Evolutionary conservation across 2,888 invertebrate species (phyloP).

Genomic region (Adelphocoris suturalis): DNA sequence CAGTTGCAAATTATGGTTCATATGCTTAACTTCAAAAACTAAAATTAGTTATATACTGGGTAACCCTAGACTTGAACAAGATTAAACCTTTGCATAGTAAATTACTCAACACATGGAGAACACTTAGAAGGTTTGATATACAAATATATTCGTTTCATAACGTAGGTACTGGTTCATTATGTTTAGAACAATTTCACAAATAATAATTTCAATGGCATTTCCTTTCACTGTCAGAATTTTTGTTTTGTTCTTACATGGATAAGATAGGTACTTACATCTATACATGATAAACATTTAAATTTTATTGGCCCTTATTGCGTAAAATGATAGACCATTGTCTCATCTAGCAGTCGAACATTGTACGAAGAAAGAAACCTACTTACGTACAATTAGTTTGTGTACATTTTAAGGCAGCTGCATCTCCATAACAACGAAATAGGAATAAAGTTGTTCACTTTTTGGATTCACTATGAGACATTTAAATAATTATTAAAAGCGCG

Average conservation of each 20-base stretch:
- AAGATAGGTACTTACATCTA: not conserved
- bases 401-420: constrained; percentile 39
- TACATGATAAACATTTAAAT: not conserved
- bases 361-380: constrained; percentile 35
- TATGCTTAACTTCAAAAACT: no score
- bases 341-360: constrained; percentile 39
- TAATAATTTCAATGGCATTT: not conserved
- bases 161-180: not conserved
- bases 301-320: constrained; percentile 29
- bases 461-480: not conserved
- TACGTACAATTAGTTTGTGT: constrained; percentile 16
- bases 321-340: constrained; percentile 29
- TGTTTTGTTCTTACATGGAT: not conserved
- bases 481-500: constrained; percentile 14
- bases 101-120: not conserved
- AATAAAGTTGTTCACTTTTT: not conserved
- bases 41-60: no score
- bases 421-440: not conserved
- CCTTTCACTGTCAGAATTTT: not conserved
- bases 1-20: no score
- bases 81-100: not conserved
- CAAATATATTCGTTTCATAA: not conserved
- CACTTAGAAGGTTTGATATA: not conserved
- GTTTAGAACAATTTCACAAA: not conserved
- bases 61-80: not conserved